Conservation (phyloP, 2,113 vertebrate species). For the Dolichallabes microphthalmus region DNA sequence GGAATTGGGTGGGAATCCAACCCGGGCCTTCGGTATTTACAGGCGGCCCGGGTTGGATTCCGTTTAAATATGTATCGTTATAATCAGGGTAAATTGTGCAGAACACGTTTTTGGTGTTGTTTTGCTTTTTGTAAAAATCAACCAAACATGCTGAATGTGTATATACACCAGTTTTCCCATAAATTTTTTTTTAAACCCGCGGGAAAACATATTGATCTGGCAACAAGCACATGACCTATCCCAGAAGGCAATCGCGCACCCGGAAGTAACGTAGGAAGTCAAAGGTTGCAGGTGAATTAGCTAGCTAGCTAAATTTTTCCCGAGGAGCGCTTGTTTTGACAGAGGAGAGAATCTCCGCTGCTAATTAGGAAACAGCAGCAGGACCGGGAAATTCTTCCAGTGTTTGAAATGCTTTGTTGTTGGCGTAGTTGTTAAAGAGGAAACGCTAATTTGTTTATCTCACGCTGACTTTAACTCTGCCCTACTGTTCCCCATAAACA, state of each 20-base stretch:
- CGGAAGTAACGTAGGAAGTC: slow-evolving; percentile 39
- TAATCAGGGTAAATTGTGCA: no score
- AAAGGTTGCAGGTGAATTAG: slow-evolving; percentile 11
- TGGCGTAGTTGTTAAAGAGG: neutral
- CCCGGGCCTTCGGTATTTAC: no score
- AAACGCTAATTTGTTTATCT: neutral
- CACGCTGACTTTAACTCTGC: neutral
- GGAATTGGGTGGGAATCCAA: no score
- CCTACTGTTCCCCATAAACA: slow-evolving; percentile 51
- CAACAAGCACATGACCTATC: slow-evolving; percentile 2
- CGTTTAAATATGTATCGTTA: neutral
- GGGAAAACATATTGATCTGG: neutral
- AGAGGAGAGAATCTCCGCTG: neutral
- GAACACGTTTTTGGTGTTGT: no score
- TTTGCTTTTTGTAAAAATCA: no score
- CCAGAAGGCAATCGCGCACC: neutral
- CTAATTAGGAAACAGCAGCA: neutral
- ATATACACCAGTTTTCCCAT: no score
- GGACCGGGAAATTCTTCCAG: neutral
- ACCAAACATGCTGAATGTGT: no score
- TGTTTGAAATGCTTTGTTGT: neutral
- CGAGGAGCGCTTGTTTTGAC: slow-evolving; percentile 32
- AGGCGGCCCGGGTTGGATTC: no score
- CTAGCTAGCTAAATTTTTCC: neutral
- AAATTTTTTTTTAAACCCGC: no score